Evolutionary conservation across 2,797 vertebrate species (phyloP).

Genomic region (Acanthurus lineatus): DNA sequence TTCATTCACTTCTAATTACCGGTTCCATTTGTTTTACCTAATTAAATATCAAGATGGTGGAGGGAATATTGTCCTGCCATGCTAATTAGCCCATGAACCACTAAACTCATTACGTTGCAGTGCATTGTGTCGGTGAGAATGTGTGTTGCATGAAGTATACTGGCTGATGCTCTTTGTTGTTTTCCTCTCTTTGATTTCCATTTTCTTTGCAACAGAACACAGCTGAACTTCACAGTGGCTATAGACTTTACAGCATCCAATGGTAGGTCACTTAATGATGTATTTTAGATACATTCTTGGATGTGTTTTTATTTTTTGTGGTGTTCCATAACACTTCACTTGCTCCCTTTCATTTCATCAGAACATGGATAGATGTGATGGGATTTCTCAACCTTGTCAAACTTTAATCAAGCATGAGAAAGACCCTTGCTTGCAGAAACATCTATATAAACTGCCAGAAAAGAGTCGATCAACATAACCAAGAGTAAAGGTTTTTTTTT

Average conservation of each 20-base stretch:
- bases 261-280: constrained; percentile 83
- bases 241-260: constrained; percentile 99
- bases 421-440: neutral
- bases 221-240: constrained; percentile 98
- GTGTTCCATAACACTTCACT: neutral
- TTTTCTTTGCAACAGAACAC: constrained; percentile 87
- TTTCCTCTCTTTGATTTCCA: constrained; percentile 14
- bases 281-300: neutral
- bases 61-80: constrained; percentile 34
- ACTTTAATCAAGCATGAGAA: neutral
- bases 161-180: constrained; percentile 20
- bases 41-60: constrained; percentile 52
- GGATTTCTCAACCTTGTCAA: neutral
- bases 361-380: neutral
- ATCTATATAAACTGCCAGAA: neutral
- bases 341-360: neutral
- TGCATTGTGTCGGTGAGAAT: constrained; percentile 15
- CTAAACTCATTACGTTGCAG: constrained; percentile 21
- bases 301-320: neutral
- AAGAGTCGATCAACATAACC: neutral
- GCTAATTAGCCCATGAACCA: constrained; percentile 48
- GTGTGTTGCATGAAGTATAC: constrained; percentile 3
- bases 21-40: constrained; percentile 60
- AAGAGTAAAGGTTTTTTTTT: neutral
- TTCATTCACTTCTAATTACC: constrained; percentile 64